Percentiles rank a stretch among this genome's conserved stretches.
Evolutionary conservation across 2,888 invertebrate species (phyloP).

Genomic region (Microplitis deprimator): DNA sequence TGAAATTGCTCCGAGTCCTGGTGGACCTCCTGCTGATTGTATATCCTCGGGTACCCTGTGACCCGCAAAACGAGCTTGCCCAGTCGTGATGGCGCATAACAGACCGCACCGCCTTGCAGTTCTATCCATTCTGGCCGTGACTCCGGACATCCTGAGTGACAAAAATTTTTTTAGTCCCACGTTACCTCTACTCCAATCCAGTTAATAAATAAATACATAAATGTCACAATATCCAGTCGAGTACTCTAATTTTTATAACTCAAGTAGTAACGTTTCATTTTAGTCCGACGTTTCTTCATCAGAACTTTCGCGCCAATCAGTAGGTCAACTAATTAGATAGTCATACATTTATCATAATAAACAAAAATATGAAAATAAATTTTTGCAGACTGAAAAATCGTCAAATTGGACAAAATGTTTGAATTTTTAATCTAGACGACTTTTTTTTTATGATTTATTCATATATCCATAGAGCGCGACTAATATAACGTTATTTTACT

Average conservation of each 20-base stretch:
- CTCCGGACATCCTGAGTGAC: slow-evolving; percentile 61
- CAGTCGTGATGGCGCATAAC: slow-evolving; percentile 67
- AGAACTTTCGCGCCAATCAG: too few species aligned
- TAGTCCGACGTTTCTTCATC: not conserved
- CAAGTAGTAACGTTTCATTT: not conserved
- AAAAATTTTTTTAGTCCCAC: not conserved
- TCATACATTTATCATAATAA: too few species aligned
- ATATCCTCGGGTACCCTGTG: slow-evolving; percentile 67
- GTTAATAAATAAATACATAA: too few species aligned
- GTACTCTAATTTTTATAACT: not conserved
- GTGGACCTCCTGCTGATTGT: slow-evolving; percentile 49
- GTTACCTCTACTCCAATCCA: not conserved
- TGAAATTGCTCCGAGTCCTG: slow-evolving; percentile 41
- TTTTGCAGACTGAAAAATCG: too few species aligned
- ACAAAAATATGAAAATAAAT: too few species aligned
- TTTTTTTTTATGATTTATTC: not conserved
- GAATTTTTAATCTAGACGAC: not conserved
- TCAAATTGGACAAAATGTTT: too few species aligned
- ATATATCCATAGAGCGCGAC: not conserved
- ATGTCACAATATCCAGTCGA: too few species aligned
- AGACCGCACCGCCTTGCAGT: slow-evolving; percentile 65
- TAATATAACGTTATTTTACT: not conserved
- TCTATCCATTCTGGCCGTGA: slow-evolving; percentile 69
- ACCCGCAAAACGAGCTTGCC: slow-evolving; percentile 71
- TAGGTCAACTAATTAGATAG: too few species aligned